Base-by-base conservation (phyloP, 2,888 invertebrate species). In the Sesamia inferens region DNA sequence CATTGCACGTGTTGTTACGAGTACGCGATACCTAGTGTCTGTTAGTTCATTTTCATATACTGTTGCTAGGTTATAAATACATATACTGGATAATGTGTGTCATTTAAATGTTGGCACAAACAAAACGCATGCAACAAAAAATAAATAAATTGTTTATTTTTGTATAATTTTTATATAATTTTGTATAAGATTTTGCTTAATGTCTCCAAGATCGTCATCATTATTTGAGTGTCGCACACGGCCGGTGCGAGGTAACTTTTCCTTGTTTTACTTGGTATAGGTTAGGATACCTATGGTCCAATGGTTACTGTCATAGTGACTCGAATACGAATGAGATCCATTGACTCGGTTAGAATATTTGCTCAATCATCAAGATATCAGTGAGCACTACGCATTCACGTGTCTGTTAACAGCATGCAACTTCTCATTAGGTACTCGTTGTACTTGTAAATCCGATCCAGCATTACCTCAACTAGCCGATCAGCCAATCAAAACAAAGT, bases 401-500 rank as follows among this genome's bases (percentile, higher is more conserved):
- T 14, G 13, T n/a, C 31, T 10, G 44, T 55, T 14, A 19, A 14
- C 7, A 22, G 39, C n/a, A 16, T 1, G 11, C 39, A 63, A 14
- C n/a, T 66, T 51, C 11, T 48, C 16, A 7, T 6, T 39, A n/a
- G n/a, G n/a, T n/a, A 39, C 39, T 39, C 1, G n/a, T 16, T 5
- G 24, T 44, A 51, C 64, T 74, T 31, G 58, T 59, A 19, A 47
- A 54, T 24, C 54, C 44, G 39, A 61, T n/a, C 68, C 65, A 55
- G 31, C 68, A 64, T 58, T 31, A 59, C 54, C 59, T 63, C 57
- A 16, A n/a, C 64, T 16, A 42, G 22, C 39, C 57, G 42, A 68
- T 79, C 79, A 76, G 58, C 42, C 66, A 57, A 75, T 79, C 69
- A 82, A 63, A 79, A 65, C 54, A 68, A 77, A 48, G 63, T 61